Conservation (phyloP, 1,140 invertebrate species). For the Ylistrum balloti region DNA sequence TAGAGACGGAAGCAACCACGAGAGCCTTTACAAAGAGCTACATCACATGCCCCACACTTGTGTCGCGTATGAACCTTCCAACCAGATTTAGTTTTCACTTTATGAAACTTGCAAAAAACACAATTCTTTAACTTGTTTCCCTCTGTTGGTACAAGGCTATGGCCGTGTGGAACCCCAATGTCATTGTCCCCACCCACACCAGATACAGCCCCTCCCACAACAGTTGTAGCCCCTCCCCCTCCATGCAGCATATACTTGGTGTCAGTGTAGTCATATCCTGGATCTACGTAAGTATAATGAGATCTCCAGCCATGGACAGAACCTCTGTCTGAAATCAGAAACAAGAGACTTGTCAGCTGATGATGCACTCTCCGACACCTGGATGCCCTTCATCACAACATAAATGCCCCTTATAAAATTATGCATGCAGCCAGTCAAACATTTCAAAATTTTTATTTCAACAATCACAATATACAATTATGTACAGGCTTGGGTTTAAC, state of each 20-base stretch:
- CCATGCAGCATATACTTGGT: not conserved
- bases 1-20: constrained; percentile 55
- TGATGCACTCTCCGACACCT: not conserved
- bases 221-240: not conserved
- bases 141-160: constrained; percentile 42
- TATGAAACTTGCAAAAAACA: constrained; percentile 57
- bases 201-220: not conserved
- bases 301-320: constrained; percentile 4
- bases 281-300: constrained; percentile 9
- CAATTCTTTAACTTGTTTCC: constrained; percentile 53
- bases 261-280: not conserved
- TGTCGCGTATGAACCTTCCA: constrained; percentile 53
- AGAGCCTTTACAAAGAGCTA: constrained; percentile 51
- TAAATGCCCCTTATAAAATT: not conserved
- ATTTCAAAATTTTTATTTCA: not conserved
- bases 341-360: constrained; percentile 31
- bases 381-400: not conserved
- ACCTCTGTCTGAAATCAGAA: constrained; percentile 38
- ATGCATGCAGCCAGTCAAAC: not conserved
- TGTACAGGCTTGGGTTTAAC: too few species aligned
- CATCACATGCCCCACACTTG: constrained; percentile 55
- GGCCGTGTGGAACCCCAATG: not conserved
- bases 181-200: not conserved
- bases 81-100: constrained; percentile 57
- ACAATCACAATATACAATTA: too few species aligned